Percentiles rank a stretch among this genome's conserved stretches.
Conservation (phyloP, 2,888 invertebrate genomes). For the Saturnia japonica region DNA sequence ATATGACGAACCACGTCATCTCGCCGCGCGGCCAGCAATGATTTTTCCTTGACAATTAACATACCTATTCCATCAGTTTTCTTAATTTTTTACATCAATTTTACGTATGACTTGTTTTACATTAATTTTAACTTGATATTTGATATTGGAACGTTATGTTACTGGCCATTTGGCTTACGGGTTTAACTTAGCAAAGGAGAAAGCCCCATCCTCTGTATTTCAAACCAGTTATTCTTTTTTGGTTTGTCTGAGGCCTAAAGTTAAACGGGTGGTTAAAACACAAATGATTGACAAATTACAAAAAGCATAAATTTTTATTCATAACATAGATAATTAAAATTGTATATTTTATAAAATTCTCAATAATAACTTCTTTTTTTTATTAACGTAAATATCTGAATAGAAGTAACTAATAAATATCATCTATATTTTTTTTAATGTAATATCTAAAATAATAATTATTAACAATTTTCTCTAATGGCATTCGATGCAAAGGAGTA, state of each 20-base stretch:
- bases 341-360: conserved; percentile 79
- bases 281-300: conserved; percentile 30
- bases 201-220: too few relatives aligned
- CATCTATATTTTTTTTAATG: conserved; percentile 26
- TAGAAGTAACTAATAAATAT: conserved; percentile 44
- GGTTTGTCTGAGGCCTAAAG: background rate
- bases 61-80: too few relatives aligned
- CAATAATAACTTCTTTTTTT: conserved; percentile 71
- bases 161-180: too few relatives aligned
- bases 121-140: too few relatives aligned
- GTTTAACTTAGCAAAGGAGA: too few relatives aligned
- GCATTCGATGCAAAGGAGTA: conserved; percentile 56
- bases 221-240: too few relatives aligned
- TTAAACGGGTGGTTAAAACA: background rate
- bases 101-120: too few relatives aligned
- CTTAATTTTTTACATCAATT: too few relatives aligned
- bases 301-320: conserved; percentile 73
- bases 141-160: too few relatives aligned
- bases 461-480: conserved; percentile 61
- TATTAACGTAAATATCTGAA: conserved; percentile 52
- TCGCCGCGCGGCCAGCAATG: too few relatives aligned
- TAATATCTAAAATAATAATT: conserved; percentile 32
- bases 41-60: too few relatives aligned
- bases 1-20: too few relatives aligned
- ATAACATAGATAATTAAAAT: conserved; percentile 70